These are phyloP conservation scores for Podotricha telesiphe DNA, from an alignment of 2,888 invertebrate species.

Conservation along the genomic window DNA sequence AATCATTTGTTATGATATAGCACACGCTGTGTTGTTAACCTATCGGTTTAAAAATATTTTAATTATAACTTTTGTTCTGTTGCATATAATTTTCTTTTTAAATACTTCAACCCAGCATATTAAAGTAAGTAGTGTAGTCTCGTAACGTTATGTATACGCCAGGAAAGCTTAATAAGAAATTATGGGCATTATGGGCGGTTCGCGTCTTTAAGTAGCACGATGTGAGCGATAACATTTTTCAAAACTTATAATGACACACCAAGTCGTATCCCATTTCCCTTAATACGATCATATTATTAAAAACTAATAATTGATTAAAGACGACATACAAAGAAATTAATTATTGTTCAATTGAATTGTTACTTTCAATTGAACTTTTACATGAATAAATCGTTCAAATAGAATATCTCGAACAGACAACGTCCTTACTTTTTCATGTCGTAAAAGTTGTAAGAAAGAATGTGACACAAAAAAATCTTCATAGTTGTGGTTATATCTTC, in stretches of 20 bases:
- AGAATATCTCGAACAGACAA: constrained; percentile 34
- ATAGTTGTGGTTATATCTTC: too few species aligned
- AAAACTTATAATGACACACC: too few species aligned
- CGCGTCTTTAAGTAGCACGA: background rate
- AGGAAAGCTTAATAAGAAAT: background rate
- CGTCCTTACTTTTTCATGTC: constrained; percentile 48
- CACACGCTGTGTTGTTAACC: constrained; percentile 29
- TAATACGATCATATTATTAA: background rate
- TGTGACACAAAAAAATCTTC: constrained; percentile 55
- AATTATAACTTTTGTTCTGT: constrained; percentile 17
- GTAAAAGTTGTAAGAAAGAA: constrained; percentile 59
- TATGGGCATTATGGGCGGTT: background rate
- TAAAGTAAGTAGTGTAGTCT: background rate
- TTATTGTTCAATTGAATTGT: too few species aligned
- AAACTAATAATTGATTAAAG: background rate
- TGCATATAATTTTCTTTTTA: background rate
- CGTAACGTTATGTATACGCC: background rate
- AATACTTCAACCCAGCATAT: background rate
- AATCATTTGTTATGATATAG: constrained; percentile 38
- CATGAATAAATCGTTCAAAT: constrained; percentile 8
- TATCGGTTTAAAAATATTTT: constrained; percentile 28
- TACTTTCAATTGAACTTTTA: background rate
- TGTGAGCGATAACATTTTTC: too few species aligned
- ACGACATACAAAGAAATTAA: too few species aligned
- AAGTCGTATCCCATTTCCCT: background rate